These are phyloP conservation scores for Colletes latitarsis DNA, from an alignment of 1,140 invertebrate genomes.

Conservation along the genomic window DNA sequence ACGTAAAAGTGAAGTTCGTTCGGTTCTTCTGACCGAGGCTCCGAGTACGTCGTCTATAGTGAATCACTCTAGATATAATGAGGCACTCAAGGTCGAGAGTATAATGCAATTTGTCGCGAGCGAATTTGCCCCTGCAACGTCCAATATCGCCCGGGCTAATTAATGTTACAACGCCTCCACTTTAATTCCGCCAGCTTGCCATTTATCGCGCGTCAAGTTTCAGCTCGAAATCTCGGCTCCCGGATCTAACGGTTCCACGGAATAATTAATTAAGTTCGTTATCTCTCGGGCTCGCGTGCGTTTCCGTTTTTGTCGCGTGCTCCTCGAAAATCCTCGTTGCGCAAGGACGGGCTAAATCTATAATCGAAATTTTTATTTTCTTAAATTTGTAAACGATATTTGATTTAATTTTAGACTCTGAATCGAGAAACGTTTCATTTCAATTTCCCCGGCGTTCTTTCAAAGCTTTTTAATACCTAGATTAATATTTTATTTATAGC, in stretches of 20 bases:
- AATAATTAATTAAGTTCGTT: constrained; percentile 35
- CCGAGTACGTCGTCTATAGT: not conserved
- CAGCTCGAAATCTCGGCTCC: not conserved
- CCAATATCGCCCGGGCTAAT: constrained; percentile 34
- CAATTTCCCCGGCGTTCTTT: too few species aligned
- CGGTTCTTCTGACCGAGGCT: not conserved
- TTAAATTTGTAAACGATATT: too few species aligned
- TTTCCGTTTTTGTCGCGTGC: not conserved
- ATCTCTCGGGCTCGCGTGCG: not conserved
- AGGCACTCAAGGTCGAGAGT: not conserved
- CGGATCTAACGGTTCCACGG: not conserved
- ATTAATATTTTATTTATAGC: too few species aligned
- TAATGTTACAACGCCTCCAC: constrained; percentile 24
- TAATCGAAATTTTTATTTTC: too few species aligned
- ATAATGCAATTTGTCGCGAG: not conserved
- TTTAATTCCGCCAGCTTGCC: constrained; percentile 7
- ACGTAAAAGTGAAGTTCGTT: too few species aligned
- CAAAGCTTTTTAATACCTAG: too few species aligned
- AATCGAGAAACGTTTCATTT: too few species aligned
- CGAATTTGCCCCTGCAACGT: not conserved
- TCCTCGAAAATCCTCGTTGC: not conserved
- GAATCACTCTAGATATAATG: too few species aligned
- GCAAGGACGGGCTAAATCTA: too few species aligned
- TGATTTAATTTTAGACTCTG: too few species aligned
- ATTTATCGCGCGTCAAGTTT: constrained; percentile 28